Conservation (phyloP, 1,140 invertebrate genomes). For the Meloidogyne chitwoodi region DNA sequence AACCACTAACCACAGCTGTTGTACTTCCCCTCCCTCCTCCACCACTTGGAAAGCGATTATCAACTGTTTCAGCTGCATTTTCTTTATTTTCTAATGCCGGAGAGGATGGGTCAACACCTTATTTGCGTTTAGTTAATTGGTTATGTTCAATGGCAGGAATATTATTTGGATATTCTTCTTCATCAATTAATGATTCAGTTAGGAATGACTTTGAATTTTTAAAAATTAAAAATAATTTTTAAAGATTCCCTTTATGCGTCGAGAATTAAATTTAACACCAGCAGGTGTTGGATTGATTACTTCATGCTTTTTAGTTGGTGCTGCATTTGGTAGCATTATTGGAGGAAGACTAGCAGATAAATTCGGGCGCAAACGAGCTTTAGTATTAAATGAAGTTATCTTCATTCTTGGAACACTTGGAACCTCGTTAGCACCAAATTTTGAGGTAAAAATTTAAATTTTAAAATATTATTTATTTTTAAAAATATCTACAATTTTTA, state of each 20-base stretch:
- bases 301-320: conserved; percentile 9
- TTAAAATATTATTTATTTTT: too few relatives aligned
- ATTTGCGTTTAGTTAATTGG: conserved; percentile 15
- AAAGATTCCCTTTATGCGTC: conserved; percentile 6
- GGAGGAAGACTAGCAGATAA: conserved; percentile 10
- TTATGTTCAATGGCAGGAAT: conserved; percentile 7
- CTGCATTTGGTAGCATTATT: neutral
- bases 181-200: conserved; percentile 9
- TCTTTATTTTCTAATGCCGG: neutral
- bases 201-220: neutral
- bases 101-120: neutral
- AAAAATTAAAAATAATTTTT: neutral
- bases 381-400: conserved; percentile 8
- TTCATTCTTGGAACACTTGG: conserved; percentile 1
- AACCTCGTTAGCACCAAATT: conserved; percentile 1
- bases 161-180: conserved; percentile 16
- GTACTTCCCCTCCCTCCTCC: neutral
- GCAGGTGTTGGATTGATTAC: conserved; percentile 7
- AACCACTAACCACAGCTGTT: neutral
- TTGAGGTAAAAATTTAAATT: neutral
- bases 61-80: neutral
- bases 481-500: neutral
- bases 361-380: conserved; percentile 2
- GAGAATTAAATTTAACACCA: conserved; percentile 5
- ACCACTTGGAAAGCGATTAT: neutral